Evolutionary conservation across 2,888 invertebrate genomes (phyloP).

Genomic region (Thecophora atra): DNA sequence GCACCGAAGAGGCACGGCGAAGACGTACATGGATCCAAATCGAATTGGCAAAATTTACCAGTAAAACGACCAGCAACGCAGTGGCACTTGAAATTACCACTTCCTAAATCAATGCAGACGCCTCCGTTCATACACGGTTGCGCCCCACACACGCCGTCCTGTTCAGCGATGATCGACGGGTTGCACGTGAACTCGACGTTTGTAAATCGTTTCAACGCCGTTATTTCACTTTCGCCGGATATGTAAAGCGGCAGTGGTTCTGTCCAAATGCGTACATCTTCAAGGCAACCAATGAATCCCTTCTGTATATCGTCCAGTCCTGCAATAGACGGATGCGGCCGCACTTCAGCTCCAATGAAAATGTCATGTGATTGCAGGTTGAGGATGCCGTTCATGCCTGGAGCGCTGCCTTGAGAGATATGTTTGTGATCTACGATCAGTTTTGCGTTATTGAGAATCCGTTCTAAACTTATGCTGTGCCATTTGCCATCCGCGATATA

Average conservation of each 20-base stretch:
- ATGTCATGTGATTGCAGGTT: slow-evolving; percentile 86
- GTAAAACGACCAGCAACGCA: slow-evolving; percentile 82
- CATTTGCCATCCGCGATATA: slow-evolving; percentile 85
- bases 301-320: slow-evolving; percentile 80
- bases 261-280: slow-evolving; percentile 82
- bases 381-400: slow-evolving; percentile 82
- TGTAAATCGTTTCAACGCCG: slow-evolving; percentile 73
- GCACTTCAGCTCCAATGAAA: slow-evolving; percentile 85
- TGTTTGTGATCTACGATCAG: slow-evolving; percentile 81
- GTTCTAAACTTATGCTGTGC: slow-evolving; percentile 83
- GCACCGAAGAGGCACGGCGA: slow-evolving; percentile 87
- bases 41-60: slow-evolving; percentile 84
- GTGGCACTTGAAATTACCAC: slow-evolving; percentile 76
- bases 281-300: slow-evolving; percentile 92
- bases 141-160: slow-evolving; percentile 77
- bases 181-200: slow-evolving; percentile 79
- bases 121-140: slow-evolving; percentile 84
- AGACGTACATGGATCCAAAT: slow-evolving; percentile 88
- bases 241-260: slow-evolving; percentile 79
- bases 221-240: slow-evolving; percentile 73
- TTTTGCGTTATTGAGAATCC: slow-evolving; percentile 82
- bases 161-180: slow-evolving; percentile 68
- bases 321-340: slow-evolving; percentile 77
- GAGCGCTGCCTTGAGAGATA: slow-evolving; percentile 79
- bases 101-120: slow-evolving; percentile 72